Conservation (phyloP, 2,797 vertebrate species). For the Emys orbicularis region DNA sequence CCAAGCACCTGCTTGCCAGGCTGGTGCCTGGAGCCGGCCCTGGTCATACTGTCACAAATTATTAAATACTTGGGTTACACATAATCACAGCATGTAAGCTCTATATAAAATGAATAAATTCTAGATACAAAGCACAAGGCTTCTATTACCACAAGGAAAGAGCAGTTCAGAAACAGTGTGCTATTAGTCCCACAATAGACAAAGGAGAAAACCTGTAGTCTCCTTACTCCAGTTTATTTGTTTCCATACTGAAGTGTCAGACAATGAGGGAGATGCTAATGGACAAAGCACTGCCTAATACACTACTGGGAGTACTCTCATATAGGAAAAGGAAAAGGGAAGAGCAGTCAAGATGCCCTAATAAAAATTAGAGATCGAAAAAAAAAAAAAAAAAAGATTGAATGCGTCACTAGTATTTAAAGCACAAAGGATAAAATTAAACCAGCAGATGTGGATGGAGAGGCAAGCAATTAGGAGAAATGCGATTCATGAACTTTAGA, state of each 20-base stretch:
- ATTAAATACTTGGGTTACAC: not conserved
- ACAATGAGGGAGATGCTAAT: not conserved
- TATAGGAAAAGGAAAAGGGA: not conserved
- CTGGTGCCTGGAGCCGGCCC: too few species aligned
- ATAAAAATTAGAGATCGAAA: not conserved
- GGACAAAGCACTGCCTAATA: not conserved
- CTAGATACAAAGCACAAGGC: not conserved
- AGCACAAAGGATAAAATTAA: not conserved
- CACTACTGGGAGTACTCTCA: not conserved
- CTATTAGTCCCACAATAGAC: not conserved
- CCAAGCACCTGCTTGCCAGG: too few species aligned
- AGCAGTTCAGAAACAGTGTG: not conserved
- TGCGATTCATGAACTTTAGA: not conserved
- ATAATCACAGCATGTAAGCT: not conserved
- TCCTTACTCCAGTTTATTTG: not conserved
- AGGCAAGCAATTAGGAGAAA: not conserved
- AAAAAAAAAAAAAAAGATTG: not conserved
- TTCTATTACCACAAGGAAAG: not conserved
- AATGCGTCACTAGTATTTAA: not conserved
- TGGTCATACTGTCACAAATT: not conserved
- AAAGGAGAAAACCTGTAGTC: not conserved
- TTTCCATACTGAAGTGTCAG: not conserved
- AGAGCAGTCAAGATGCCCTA: not conserved
- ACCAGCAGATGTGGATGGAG: not conserved
- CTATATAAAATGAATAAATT: not conserved